Evolutionary conservation across 1,140 invertebrate genomes (phyloP), one percentile per base, ranked within the genome.

Genomic region (Eueides isabella): DNA sequence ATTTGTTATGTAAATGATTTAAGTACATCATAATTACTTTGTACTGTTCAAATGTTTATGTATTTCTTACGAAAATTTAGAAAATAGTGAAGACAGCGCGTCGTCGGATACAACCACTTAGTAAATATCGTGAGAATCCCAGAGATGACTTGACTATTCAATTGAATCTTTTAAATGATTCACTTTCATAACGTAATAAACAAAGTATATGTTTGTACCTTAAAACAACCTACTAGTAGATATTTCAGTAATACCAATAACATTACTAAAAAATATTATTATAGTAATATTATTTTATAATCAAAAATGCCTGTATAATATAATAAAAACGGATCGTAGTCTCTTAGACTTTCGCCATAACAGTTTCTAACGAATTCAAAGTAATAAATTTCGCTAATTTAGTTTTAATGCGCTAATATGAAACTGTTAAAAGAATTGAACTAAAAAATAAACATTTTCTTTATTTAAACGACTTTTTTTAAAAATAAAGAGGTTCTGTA

Each of bases 331-430:
- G 1, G 1, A 12, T 12, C 9, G 48, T 4, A 11, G 48, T 23
- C 48, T 26, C 48, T 55, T 55, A 55, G 48, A 55, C 48, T 55
- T 55, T 55, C 48, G 9, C 11, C 9, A 26, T 23, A 26, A 55
- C 48, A 26, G 11, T 55, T 55, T 55, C 48, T 55, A 55, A 55
- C 23, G 48, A 55, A 26, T 55, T 55, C 23, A 55, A 55, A 55
- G 48, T 55, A 55, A 55, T 55, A 55, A 55, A 55, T 55, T 55
- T 55, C 48, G 23, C 23, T 55, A 55, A 55, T 55, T 55, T 55
- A 55, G 2, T 55, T 55, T 55, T 55, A 55, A 55, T 55, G 48
- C 12, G 23, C 7, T 55, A 55, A 55, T 55, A 55, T 26, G 9
- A 55, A 55, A 55, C 19, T 26, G 9, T 16, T 55, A n/a, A 55